Base-by-base conservation (phyloP, 2,797 vertebrate genomes). In the Rhinoraja longicauda region DNA sequence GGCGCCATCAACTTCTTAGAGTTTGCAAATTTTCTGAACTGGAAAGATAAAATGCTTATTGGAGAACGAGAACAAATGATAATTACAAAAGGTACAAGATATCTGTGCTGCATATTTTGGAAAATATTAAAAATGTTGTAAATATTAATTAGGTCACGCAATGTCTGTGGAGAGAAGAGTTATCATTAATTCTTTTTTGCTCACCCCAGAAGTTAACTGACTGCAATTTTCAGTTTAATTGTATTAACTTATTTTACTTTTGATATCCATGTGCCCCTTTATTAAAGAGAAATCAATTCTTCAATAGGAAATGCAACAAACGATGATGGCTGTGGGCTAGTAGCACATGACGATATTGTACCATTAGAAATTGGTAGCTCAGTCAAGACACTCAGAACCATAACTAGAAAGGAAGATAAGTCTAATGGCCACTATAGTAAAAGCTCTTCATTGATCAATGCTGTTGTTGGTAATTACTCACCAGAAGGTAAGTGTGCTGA, bases 11-110 rank as follows among this genome's bases (percentile, higher is more conserved):
- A 95, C 96, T 98, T 97, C 93, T 39, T 95, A 90, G 97, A 99
- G 94, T 99, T 99, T 95, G 94, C 94, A 0, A 98, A 98, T 94
- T 98, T 98, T 94, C 97, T 99, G 93, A 98, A 96, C 95, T 99
- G 98, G 98, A 98, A 98, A 96, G 96, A 98, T 94, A 97, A 95
- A 95, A 96, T 95, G 94, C 95, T 96, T 8, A 93, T 98, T 93
- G 95, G 94, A 92, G 94, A 94, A 0, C 93, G 72, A 93, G 98
- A 98, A 94, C 95, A 97, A 94, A 94, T 93, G 59, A 95, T 97
- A 90, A 82, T 97, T 93, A 95, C 95, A 53, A 95, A 95, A 94
- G 97, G 96, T 97, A 95, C 84, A 92, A 90, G 67, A 72, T 72
- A 32, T 64, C 67, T 36, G 59, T 64, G 17, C 62, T 67, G 21